phyloP scores from a whole-genome alignment of 1,140 invertebrate genomes.

The Drosophila seguyi region DNA sequence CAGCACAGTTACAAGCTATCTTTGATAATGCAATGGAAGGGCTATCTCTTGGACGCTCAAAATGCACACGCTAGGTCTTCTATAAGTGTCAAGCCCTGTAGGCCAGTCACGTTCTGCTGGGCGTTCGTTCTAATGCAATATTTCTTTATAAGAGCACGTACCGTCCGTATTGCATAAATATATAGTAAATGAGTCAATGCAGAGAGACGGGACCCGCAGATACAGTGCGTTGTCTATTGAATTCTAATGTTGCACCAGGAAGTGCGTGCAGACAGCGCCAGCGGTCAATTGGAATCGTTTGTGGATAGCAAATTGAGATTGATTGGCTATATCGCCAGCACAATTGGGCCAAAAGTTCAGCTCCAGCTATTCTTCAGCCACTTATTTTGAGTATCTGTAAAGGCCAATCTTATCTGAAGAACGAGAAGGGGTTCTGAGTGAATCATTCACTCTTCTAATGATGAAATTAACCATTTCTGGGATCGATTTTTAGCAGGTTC shows the following conservation, averaged over 20 bases:
- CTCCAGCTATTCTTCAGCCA: background rate
- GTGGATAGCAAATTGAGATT: slow-evolving; percentile 63
- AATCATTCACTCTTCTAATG: slow-evolving; percentile 32
- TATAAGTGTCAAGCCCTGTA: background rate
- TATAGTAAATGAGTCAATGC: slow-evolving; percentile 35
- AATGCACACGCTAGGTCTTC: background rate
- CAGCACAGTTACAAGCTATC: background rate
- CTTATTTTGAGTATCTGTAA: slow-evolving; percentile 5
- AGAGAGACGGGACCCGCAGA: slow-evolving; percentile 31
- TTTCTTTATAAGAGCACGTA: slow-evolving; percentile 65
- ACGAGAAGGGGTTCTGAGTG: background rate
- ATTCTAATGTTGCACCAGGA: slow-evolving; percentile 78
- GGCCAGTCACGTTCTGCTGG: slow-evolving; percentile 42
- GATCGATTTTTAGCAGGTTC: slow-evolving; percentile 21
- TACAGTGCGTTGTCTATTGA: slow-evolving; percentile 57
- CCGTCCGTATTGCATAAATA: slow-evolving; percentile 60
- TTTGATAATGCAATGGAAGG: background rate
- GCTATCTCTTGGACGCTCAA: background rate
- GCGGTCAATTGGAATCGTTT: slow-evolving; percentile 73
- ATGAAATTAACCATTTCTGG: slow-evolving; percentile 59
- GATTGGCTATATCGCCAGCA: slow-evolving; percentile 48
- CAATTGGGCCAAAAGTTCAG: slow-evolving; percentile 77
- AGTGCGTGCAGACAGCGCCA: slow-evolving; percentile 67
- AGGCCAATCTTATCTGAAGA: slow-evolving; percentile 51
- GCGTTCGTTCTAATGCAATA: slow-evolving; percentile 68